Conservation (phyloP, 2,797 vertebrate species). For the Alcedo quadribrachys region DNA sequence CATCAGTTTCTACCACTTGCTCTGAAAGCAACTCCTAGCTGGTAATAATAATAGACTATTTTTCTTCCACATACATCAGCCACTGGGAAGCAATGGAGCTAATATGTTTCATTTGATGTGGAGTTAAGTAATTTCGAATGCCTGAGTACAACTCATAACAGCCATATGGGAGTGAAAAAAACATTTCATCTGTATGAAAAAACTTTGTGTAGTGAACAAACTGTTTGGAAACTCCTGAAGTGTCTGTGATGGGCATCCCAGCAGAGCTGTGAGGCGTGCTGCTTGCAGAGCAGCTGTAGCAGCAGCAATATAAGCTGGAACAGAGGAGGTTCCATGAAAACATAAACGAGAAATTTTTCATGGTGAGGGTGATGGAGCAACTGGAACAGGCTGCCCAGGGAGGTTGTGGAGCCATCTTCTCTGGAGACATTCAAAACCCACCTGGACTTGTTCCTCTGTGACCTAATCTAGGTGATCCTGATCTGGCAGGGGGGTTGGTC, state of each 20-base stretch:
- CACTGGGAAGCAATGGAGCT: background rate
- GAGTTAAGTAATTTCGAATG: slow-evolving; percentile 4
- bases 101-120: background rate
- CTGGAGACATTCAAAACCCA: no score
- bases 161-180: background rate
- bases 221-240: background rate
- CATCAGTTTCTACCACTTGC: background rate
- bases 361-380: no score
- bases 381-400: no score
- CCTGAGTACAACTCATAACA: background rate
- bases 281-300: background rate
- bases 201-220: background rate
- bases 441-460: no score
- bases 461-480: no score
- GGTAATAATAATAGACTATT: background rate
- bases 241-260: background rate
- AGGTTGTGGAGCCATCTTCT: no score
- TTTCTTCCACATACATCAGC: background rate
- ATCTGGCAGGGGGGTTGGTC: no score
- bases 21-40: slow-evolving; percentile 2
- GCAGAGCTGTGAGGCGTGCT: background rate
- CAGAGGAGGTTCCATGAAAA: no score
- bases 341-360: no score
- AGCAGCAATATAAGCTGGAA: background rate
- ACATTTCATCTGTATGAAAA: background rate